Base-by-base conservation (phyloP, 2,797 vertebrate species). In the Myotis daubentonii region DNA sequence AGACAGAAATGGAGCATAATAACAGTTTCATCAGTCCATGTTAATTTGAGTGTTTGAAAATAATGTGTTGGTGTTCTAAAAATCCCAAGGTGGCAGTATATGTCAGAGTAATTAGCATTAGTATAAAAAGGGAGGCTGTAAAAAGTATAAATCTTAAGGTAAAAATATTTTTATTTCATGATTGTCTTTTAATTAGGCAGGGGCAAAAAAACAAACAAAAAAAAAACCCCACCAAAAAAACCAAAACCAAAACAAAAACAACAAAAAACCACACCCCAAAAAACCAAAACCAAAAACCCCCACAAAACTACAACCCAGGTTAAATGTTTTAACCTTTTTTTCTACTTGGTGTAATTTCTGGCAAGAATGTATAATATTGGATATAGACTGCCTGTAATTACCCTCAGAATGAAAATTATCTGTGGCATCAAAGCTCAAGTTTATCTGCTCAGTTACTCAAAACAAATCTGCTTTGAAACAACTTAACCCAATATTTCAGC, bases 1-100 rank as follows among this genome's bases (percentile, higher is more conserved):
- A 93, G 91, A 94, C 7, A 62, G 70, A 91, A 92, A 75, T 36
- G 49, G 82, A 87, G 33, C n/a, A 57, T 74, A 79, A 17, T 55
- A 68, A 53, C 28, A 38, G 0, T 86, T 94, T 89, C 95, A 87
- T 68, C 95, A 72, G 51, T 53, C 51, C 66, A 82, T 17, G 66
- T 74, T 13, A 25, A 28, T 36, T 36, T 68, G 7, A 68, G 74
- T 60, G 55, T 76, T 17, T 33, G 80, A 83, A 84, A 94, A 80
- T 74, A 60, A n/a, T 20, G 38, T 20, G 72, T 11, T 41, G 16
- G 33, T 25, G 74, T 41, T 70, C 1, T 11, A 57, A 66, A 65
- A 53, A 51, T 13, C 83, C 38, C 65, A 47, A 8, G 30, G 10
- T 12, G 47, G 65, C 33, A n/a, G 62, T 25, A 2, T 71, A 3